Base-by-base conservation (phyloP, 2,797 vertebrate genomes). In the Pempheris klunzingeri region DNA sequence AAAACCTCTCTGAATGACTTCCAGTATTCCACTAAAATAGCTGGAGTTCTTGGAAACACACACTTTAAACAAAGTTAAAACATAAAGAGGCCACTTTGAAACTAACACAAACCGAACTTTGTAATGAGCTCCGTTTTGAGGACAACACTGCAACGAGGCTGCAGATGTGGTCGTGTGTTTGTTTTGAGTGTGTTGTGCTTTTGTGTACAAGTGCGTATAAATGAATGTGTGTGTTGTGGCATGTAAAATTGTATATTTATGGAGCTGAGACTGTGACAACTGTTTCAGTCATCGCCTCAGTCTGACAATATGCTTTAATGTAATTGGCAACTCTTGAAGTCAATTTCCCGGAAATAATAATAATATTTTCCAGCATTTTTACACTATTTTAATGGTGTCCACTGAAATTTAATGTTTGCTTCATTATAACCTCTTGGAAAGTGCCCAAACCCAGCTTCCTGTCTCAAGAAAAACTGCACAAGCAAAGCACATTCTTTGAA, bases 241-340 rank as follows among this genome's bases (percentile, higher is more conserved):
- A 63, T 61, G 68, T 66, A 76, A 58, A 62, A 68, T 18, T 67
- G 57, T 77, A 66, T 80, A 73, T 81, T 82, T 69, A 71, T 86
- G 69, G 63, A 81, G 72, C 55, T 62, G 68, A 79, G 73, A 78
- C 74, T 62, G 41, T 59, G 87, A 84, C 61, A 82, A 82, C 77
- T 77, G 83, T 83, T 88, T 75, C 50, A 70, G 85, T 66, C 77
- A 71, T 71, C 17, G 77, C 80, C 22, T 74, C 80, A 66, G 72
- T 82, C 81, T 87, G 87, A 89, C 67, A 83, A 71, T 64, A 82
- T 85, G 71, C 78, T 87, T 91, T 88, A 83, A 88, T 87, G 71
- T 88, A 90, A 93, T 77, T 92, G 83, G 83, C 81, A 83, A 76
- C 77, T 88, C 77, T 90, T 83, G 74, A 84, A 92, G 89, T 89